phyloP scores from a whole-genome alignment of 1,140 invertebrate genomes.

The Vanessa atalanta region DNA sequence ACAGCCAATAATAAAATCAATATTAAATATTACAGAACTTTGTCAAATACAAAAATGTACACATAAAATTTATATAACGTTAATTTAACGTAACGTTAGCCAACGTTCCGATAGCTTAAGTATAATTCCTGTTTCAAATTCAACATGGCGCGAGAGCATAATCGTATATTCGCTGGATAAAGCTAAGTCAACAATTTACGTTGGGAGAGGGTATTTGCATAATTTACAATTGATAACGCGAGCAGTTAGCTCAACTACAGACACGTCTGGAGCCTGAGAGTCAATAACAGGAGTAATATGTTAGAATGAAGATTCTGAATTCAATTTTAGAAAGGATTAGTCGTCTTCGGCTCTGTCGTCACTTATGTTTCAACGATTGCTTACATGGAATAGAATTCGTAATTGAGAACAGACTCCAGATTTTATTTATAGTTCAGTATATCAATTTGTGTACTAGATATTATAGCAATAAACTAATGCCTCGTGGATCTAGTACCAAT shows the following conservation, averaged over 20 bases:
- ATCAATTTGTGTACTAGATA: too few species aligned
- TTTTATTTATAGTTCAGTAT: too few species aligned
- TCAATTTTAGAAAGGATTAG: constrained; percentile 11
- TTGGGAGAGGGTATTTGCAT: constrained; percentile 35
- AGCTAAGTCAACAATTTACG: constrained; percentile 42
- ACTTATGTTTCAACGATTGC: too few species aligned
- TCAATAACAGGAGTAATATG: constrained; percentile 11
- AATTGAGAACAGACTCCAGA: too few species aligned
- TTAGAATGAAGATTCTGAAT: constrained; percentile 14
- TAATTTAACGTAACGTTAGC: constrained; percentile 1
- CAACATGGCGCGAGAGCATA: constrained; percentile 37
- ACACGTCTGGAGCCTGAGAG: constrained; percentile 21
- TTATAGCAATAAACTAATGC: too few species aligned
- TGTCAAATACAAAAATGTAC: too few species aligned
- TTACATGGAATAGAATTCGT: too few species aligned
- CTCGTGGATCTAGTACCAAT: too few species aligned
- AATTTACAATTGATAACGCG: constrained; percentile 46
- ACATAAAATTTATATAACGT: neutral
- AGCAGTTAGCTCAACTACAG: constrained; percentile 25
- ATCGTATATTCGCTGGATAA: constrained; percentile 40
- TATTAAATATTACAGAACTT: too few species aligned
- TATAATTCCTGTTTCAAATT: constrained; percentile 39
- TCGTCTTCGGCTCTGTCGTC: neutral
- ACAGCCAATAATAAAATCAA: too few species aligned
- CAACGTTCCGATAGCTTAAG: constrained; percentile 21